Percentiles rank a stretch among this genome's conserved stretches.
phyloP scores from a whole-genome alignment of 2,113 vertebrate genomes.

The Lepus europaeus region DNA sequence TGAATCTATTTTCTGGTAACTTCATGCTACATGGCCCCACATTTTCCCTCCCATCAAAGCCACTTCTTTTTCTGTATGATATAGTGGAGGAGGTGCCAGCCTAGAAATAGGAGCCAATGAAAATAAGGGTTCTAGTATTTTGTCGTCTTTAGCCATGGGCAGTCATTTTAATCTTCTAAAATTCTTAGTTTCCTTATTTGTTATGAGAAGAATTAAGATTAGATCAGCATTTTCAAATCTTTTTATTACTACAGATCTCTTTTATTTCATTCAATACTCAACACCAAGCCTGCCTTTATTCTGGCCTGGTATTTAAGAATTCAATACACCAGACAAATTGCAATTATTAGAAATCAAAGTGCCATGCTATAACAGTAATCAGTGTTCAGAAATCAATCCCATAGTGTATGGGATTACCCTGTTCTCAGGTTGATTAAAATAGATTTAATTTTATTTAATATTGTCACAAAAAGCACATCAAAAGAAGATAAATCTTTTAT shows the following conservation, averaged over 20 bases:
- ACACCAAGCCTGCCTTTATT: background rate
- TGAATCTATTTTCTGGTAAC: background rate
- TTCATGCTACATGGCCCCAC: background rate
- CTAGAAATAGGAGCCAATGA: background rate
- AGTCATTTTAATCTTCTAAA: background rate
- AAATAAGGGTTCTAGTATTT: slow-evolving; percentile 6
- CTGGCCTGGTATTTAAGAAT: background rate
- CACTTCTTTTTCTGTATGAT: background rate
- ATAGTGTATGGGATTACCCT: background rate
- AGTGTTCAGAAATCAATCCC: background rate
- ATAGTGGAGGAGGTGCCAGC: background rate
- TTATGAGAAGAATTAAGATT: background rate
- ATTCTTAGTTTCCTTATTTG: background rate
- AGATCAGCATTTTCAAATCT: background rate
- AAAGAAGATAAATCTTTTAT: background rate
- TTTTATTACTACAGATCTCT: background rate
- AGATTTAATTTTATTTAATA: background rate
- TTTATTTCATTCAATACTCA: background rate
- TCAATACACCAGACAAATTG: background rate
- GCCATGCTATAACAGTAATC: background rate
- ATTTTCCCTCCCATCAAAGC: background rate
- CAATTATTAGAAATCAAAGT: background rate
- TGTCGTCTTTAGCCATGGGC: background rate
- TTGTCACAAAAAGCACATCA: background rate
- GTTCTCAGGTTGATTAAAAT: background rate